Conservation (phyloP, 2,888 invertebrate genomes). For the Hemicrepidius hirtus region DNA sequence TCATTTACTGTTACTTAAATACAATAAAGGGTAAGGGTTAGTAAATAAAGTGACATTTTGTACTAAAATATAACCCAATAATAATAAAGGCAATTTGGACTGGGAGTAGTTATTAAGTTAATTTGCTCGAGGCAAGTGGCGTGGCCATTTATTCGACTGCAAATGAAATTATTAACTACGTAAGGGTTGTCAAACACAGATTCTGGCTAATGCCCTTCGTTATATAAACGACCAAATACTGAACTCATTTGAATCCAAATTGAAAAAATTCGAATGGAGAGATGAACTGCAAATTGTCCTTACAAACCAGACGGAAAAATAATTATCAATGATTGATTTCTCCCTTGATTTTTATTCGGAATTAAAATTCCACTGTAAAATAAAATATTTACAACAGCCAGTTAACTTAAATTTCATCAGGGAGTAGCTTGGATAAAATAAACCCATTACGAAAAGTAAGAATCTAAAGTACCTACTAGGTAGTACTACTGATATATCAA, state of each 20-base stretch:
- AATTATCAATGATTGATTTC: slow-evolving; percentile 26
- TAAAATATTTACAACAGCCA: too few species aligned
- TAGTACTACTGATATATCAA: too few species aligned
- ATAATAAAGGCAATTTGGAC: slow-evolving; percentile 45
- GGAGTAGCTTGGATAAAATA: too few species aligned
- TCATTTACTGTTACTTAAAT: slow-evolving; percentile 34
- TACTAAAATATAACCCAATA: slow-evolving; percentile 44
- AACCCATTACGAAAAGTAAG: too few species aligned
- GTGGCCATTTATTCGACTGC: slow-evolving; percentile 47
- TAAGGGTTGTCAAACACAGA: slow-evolving; percentile 50
- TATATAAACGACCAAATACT: slow-evolving; percentile 40
- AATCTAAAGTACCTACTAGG: too few species aligned
- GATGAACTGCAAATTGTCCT: slow-evolving; percentile 31
- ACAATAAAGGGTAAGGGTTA: slow-evolving; percentile 30
- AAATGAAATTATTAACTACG: slow-evolving; percentile 50
- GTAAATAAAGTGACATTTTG: slow-evolving; percentile 44
- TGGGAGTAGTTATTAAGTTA: slow-evolving; percentile 43
- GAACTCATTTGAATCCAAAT: slow-evolving; percentile 40
- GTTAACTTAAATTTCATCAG: too few species aligned
- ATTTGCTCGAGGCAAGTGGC: slow-evolving; percentile 43
- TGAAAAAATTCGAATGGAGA: slow-evolving; percentile 31
- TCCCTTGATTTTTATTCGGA: too few species aligned
- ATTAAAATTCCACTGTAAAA: too few species aligned
- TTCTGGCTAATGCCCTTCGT: slow-evolving; percentile 40
- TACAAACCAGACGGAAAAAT: background rate